Conservation (phyloP, 2,888 invertebrate species). For the Dynastes hyllus region DNA sequence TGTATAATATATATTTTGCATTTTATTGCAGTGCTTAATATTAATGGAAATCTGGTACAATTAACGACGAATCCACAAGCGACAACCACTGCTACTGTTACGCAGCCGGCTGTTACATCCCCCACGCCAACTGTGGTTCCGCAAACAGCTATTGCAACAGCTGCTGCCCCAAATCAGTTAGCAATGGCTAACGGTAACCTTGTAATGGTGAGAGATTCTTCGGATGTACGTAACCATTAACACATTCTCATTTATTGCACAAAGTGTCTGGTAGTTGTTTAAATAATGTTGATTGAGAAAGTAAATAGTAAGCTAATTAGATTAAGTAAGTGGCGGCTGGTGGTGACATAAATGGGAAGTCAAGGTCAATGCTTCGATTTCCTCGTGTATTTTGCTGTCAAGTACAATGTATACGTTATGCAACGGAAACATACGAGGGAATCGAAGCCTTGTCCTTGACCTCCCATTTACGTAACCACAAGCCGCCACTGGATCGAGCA, state of each 20-base stretch:
- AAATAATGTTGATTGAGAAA: conserved; percentile 11
- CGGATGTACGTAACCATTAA: conserved; percentile 65
- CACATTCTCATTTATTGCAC: conserved; percentile 42
- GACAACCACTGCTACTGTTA: conserved; percentile 63
- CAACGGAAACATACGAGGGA: too few relatives aligned
- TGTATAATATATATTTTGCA: not conserved
- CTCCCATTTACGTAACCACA: too few relatives aligned
- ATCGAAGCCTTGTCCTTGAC: too few relatives aligned
- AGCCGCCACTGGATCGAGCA: too few relatives aligned
- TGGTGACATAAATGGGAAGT: too few relatives aligned
- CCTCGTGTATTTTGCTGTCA: too few relatives aligned
- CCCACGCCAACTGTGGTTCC: conserved; percentile 69
- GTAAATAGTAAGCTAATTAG: not conserved
- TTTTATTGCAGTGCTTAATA: conserved; percentile 79
- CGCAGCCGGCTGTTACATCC: conserved; percentile 67
- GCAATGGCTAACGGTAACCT: conserved; percentile 82
- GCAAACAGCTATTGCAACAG: conserved; percentile 64
- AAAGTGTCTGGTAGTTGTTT: conserved; percentile 36
- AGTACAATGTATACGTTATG: too few relatives aligned
- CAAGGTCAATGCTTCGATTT: too few relatives aligned
- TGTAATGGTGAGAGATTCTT: conserved; percentile 79
- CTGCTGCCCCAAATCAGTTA: conserved; percentile 73
- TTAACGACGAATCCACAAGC: conserved; percentile 69
- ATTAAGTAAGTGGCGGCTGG: not conserved
- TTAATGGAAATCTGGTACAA: conserved; percentile 87